Conservation (phyloP, 2,797 vertebrate genomes). For the Xenopus petersii region DNA sequence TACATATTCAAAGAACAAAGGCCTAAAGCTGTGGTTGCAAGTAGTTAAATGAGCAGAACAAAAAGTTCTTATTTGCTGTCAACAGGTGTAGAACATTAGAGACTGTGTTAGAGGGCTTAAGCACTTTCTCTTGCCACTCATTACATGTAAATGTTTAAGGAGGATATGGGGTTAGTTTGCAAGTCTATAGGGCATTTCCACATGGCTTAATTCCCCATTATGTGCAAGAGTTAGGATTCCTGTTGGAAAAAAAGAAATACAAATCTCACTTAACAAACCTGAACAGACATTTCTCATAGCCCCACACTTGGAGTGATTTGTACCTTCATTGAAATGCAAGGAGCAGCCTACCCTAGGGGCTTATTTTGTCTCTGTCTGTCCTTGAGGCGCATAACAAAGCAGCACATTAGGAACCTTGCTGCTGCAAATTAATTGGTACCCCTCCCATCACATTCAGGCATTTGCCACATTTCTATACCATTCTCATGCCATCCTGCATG, state of each 20-base stretch:
- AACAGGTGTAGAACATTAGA: slow-evolving; percentile 1
- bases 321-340: slow-evolving; percentile 42
- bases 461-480: slow-evolving; percentile 15
- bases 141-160: neutral
- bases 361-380: slow-evolving; percentile 31
- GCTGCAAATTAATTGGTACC: slow-evolving; percentile 41
- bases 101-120: neutral
- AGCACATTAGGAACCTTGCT: slow-evolving; percentile 44
- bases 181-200: slow-evolving; percentile 33
- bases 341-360: slow-evolving; percentile 28
- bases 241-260: slow-evolving; percentile 18
- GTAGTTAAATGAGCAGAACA: too few relatives aligned
- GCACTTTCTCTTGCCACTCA: neutral
- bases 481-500: slow-evolving; percentile 19
- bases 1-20: too few relatives aligned
- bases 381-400: slow-evolving; percentile 32
- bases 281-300: slow-evolving; percentile 17
- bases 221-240: neutral
- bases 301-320: slow-evolving; percentile 44
- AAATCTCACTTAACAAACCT: slow-evolving; percentile 18
- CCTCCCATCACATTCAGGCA: slow-evolving; percentile 42
- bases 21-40: too few relatives aligned
- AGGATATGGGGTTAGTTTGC: slow-evolving; percentile 24
- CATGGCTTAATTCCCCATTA: slow-evolving; percentile 16
- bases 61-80: neutral